Evolutionary conservation across 2,797 vertebrate genomes (phyloP).

Genomic region (Falco columbarius): DNA sequence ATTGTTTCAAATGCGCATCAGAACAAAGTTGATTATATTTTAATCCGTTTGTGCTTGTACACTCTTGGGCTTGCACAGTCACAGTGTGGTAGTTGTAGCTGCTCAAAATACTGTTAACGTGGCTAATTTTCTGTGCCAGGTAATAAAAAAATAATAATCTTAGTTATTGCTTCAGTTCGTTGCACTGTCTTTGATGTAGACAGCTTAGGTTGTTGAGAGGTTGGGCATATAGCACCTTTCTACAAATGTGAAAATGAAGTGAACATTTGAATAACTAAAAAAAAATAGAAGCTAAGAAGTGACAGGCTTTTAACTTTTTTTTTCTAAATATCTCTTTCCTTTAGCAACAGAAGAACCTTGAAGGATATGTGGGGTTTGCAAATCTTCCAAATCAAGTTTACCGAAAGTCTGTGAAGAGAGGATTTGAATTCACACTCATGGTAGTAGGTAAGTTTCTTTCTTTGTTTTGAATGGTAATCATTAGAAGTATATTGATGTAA

Average conservation of each 20-base stretch:
- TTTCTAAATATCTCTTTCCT: not conserved
- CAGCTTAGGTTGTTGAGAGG: not conserved
- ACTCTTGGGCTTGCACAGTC: not conserved
- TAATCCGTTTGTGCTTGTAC: not conserved
- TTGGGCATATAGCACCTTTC: not conserved
- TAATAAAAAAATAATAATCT: not conserved
- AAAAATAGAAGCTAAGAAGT: not conserved
- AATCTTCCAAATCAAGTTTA: conserved; percentile 99
- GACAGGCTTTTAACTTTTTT: not conserved
- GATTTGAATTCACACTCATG: conserved; percentile 99
- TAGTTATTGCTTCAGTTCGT: not conserved
- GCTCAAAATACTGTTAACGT: not conserved
- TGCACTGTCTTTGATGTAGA: not conserved
- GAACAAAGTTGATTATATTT: not conserved
- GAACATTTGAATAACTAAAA: not conserved
- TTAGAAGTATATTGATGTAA: not conserved
- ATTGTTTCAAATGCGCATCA: not conserved
- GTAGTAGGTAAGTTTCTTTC: conserved; percentile 90
- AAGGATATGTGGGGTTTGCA: conserved; percentile 99
- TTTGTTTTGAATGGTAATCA: not conserved
- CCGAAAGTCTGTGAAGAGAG: conserved; percentile 98
- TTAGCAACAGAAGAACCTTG: conserved; percentile 98
- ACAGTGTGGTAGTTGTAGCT: not conserved
- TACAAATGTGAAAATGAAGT: not conserved
- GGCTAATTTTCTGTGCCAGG: not conserved